Evolutionary conservation across 2,797 vertebrate species (phyloP).

Genomic region (Peromyscus attwateri): DNA sequence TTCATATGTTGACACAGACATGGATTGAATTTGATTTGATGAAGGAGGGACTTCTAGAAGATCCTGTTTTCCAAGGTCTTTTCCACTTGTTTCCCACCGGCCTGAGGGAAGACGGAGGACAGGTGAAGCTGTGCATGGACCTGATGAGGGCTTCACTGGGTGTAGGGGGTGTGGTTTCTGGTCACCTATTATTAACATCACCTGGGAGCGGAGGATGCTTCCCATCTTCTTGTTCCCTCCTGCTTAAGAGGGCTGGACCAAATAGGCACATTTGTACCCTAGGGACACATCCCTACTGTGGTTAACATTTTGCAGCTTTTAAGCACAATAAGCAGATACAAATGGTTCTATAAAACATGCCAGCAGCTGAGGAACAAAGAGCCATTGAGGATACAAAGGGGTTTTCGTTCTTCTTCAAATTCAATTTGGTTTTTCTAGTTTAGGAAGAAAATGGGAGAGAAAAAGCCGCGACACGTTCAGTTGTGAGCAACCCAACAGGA

Average conservation of each 20-base stretch:
- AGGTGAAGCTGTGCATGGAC: neutral
- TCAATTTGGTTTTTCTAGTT: neutral
- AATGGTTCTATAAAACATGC: neutral
- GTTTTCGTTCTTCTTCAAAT: neutral
- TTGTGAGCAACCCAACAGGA: neutral
- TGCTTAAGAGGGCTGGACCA: neutral
- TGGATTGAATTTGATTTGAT: neutral
- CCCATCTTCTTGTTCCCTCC: neutral
- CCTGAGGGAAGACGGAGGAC: neutral
- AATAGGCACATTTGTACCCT: neutral
- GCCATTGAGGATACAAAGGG: neutral
- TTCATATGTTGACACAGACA: neutral
- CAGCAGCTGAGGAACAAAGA: neutral
- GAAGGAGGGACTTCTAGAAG: neutral
- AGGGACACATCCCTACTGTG: neutral
- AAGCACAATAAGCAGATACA: conserved; percentile 26
- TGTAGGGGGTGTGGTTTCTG: neutral
- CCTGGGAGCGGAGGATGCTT: neutral
- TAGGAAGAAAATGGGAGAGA: neutral
- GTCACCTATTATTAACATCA: neutral
- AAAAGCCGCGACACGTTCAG: neutral
- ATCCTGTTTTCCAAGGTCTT: neutral
- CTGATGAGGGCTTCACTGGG: neutral
- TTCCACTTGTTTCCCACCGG: neutral
- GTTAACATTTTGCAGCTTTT: conserved; percentile 4